Evolutionary conservation across 2,888 invertebrate genomes (phyloP).

Genomic region (Scelioninae gen. 2): DNA sequence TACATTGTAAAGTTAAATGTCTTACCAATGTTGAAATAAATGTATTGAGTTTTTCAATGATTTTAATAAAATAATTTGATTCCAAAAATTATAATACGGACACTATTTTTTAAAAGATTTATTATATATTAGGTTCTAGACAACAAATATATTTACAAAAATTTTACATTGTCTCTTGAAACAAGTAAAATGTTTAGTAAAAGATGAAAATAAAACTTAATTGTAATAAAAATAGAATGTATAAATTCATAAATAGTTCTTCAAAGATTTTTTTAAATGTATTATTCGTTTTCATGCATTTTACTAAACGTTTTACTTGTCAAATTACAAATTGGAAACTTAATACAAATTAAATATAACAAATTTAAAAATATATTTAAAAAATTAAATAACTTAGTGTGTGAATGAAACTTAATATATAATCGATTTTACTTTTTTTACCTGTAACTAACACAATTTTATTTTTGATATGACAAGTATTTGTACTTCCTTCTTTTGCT

Average conservation of each 20-base stretch:
- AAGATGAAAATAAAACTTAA: neutral
- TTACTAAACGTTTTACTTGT: constrained; percentile 3
- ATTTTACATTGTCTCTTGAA: neutral
- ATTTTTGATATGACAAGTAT: no score
- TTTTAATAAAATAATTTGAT: neutral
- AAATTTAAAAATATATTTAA: no score
- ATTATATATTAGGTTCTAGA: constrained; percentile 3
- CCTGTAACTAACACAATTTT: no score
- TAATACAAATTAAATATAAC: neutral
- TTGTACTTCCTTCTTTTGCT: no score
- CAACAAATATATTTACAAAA: constrained; percentile 25
- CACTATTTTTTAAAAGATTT: neutral
- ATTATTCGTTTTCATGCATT: neutral
- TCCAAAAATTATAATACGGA: neutral
- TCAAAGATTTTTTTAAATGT: neutral
- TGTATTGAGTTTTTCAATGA: no score
- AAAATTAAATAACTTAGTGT: no score
- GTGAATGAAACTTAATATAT: no score
- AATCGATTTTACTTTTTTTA: no score
- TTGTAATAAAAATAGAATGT: constrained; percentile 7
- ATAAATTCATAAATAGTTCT: no score
- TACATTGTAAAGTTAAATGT: no score
- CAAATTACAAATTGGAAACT: neutral
- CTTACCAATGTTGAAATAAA: no score
- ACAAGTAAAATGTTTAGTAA: constrained; percentile 8